These are phyloP conservation scores for Diorhabda carinulata DNA, from an alignment of 1,140 invertebrate genomes.

Conservation along the genomic window DNA sequence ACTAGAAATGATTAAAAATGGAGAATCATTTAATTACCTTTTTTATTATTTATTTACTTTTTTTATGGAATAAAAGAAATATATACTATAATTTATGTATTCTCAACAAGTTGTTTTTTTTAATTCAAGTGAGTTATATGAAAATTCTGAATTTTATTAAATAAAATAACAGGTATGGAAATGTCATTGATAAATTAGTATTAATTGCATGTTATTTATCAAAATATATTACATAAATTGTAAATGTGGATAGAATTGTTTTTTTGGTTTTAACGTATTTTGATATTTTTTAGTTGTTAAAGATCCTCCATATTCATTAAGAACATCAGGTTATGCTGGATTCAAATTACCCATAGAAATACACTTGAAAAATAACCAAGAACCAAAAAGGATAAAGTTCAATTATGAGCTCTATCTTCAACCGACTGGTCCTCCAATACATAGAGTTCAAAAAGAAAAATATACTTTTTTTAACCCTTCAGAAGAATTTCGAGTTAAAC, in stretches of 20 bases:
- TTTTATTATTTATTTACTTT: too few species aligned
- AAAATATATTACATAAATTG: conserved; percentile 16
- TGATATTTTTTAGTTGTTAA: conserved; percentile 66
- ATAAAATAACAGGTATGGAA: too few species aligned
- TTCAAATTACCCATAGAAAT: conserved; percentile 89
- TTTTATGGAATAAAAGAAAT: too few species aligned
- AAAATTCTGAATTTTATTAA: too few species aligned
- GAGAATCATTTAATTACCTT: too few species aligned
- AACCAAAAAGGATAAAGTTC: conserved; percentile 83
- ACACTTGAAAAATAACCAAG: conserved; percentile 85
- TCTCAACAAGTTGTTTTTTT: too few species aligned
- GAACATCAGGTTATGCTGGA: conserved; percentile 92
- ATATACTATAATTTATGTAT: too few species aligned
- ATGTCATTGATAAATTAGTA: too few species aligned
- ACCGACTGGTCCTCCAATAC: conserved; percentile 64
- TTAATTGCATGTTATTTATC: conserved; percentile 3
- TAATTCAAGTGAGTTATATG: too few species aligned
- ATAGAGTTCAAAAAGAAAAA: conserved; percentile 70
- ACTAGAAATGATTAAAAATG: too few species aligned
- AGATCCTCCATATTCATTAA: conserved; percentile 86
- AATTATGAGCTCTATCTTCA: conserved; percentile 84
- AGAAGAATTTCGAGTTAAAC: conserved; percentile 83
- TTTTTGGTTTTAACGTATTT: conserved; percentile 10
- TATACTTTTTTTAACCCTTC: conserved; percentile 73
- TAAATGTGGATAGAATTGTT: neutral